These are phyloP conservation scores for Solenopsis invicta DNA, from an alignment of 1,140 invertebrate species.

Conservation along the genomic window DNA sequence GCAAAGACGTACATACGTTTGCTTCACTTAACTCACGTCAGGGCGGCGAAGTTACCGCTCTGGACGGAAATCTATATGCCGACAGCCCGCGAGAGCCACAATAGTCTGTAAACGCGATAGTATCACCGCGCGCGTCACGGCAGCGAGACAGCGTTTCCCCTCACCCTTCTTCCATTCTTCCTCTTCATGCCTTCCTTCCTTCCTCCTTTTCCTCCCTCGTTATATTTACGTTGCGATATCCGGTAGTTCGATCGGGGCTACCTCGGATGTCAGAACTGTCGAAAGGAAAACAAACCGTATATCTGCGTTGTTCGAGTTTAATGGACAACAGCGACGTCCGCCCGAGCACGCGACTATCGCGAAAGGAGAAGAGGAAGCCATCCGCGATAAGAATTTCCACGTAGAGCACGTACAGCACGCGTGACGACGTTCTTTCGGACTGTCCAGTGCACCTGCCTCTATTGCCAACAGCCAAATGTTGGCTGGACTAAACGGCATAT, in stretches of 20 bases:
- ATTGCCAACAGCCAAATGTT: background rate
- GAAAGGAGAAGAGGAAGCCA: background rate
- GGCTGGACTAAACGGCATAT: background rate
- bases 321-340: background rate
- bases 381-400: conserved; percentile 25
- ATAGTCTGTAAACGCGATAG: conserved; percentile 41
- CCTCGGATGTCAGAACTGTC: conserved; percentile 50
- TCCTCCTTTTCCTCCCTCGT: conserved; percentile 4
- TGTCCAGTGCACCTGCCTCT: conserved; percentile 1
- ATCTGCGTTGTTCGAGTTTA: conserved; percentile 47
- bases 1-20: background rate
- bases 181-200: background rate
- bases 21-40: conserved; percentile 26
- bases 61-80: conserved; percentile 39
- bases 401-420: background rate
- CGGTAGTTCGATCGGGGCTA: conserved; percentile 44
- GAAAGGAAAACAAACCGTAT: conserved; percentile 44
- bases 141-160: conserved; percentile 13
- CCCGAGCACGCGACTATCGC: conserved; percentile 27
- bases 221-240: conserved; percentile 45
- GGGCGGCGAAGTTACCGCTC: conserved; percentile 31
- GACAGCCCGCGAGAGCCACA: conserved; percentile 44
- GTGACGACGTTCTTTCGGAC: background rate
- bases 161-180: background rate
- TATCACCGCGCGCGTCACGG: conserved; percentile 32